phyloP scores from a whole-genome alignment of 2,797 vertebrate species.

The Cygnus olor region DNA sequence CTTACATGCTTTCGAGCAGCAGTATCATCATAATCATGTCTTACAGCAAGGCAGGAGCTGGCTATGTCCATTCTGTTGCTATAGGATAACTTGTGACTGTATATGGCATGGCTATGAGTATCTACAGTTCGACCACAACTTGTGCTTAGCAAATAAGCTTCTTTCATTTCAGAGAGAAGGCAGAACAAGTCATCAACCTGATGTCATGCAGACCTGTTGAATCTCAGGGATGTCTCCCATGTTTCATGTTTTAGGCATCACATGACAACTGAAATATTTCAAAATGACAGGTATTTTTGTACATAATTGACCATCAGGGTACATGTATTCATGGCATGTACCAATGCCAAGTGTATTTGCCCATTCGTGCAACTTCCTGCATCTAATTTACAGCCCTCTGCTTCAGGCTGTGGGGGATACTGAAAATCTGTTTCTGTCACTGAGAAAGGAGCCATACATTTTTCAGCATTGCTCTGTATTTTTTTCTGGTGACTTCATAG shows the following conservation, averaged over 20 bases:
- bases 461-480: background rate
- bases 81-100: background rate
- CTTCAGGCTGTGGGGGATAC: background rate
- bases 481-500: background rate
- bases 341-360: background rate
- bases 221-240: background rate
- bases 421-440: background rate
- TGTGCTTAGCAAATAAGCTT: background rate
- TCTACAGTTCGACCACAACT: background rate
- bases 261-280: background rate
- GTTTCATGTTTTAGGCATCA: background rate
- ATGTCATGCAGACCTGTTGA: background rate
- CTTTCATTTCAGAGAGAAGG: background rate
- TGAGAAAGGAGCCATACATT: background rate
- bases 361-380: background rate
- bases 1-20: background rate
- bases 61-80: background rate
- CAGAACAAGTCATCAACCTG: background rate
- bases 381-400: rapidly evolving
- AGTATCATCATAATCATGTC: rapidly evolving
- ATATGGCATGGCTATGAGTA: background rate
- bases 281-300: background rate
- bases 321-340: background rate
- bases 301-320: background rate
- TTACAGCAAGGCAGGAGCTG: background rate